Percentiles rank a stretch among this genome's conserved stretches.
Conservation (phyloP, 2,797 vertebrate species). For the Enteromius mattozi region DNA sequence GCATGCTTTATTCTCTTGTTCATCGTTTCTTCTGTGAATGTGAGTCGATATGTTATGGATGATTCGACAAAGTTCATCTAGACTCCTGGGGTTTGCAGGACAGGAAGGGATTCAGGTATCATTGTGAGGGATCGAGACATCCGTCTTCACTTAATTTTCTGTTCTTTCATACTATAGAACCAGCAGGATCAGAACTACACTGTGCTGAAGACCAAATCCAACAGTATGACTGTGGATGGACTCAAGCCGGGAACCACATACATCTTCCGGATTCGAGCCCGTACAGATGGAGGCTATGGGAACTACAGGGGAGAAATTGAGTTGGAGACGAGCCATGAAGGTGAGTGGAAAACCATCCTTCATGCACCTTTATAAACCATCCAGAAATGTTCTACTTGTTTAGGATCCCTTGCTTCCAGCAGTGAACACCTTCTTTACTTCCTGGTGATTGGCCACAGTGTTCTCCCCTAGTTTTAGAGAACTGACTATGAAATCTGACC, state of each 20-base stretch:
- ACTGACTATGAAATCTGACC: not conserved
- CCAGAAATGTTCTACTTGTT: constrained; percentile 1
- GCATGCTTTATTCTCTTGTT: constrained; percentile 36
- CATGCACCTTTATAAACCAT: not conserved
- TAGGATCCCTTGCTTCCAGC: not conserved
- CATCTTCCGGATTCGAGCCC: constrained; percentile 83
- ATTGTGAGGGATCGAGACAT: not conserved
- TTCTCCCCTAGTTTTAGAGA: not conserved
- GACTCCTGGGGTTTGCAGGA: constrained; percentile 18
- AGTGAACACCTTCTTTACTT: not conserved
- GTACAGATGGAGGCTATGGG: constrained; percentile 81
- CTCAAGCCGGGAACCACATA: constrained; percentile 85
- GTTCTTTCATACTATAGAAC: constrained; percentile 70
- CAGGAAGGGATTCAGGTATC: not conserved
- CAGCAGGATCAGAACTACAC: constrained; percentile 87
- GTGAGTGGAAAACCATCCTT: constrained; percentile 60
- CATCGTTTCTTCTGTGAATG: constrained; percentile 29
- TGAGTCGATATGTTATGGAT: not conserved
- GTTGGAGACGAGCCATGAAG: constrained; percentile 85
- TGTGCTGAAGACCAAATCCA: constrained; percentile 84
- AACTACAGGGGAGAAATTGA: constrained; percentile 86
- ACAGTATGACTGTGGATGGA: constrained; percentile 86
- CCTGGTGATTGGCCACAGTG: not conserved
- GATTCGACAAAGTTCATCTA: not conserved
- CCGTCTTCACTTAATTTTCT: not conserved